Percentiles rank a stretch among this genome's conserved stretches.
Conservation (phyloP, 2,113 vertebrate species). For the Nycticebus coucang region DNA sequence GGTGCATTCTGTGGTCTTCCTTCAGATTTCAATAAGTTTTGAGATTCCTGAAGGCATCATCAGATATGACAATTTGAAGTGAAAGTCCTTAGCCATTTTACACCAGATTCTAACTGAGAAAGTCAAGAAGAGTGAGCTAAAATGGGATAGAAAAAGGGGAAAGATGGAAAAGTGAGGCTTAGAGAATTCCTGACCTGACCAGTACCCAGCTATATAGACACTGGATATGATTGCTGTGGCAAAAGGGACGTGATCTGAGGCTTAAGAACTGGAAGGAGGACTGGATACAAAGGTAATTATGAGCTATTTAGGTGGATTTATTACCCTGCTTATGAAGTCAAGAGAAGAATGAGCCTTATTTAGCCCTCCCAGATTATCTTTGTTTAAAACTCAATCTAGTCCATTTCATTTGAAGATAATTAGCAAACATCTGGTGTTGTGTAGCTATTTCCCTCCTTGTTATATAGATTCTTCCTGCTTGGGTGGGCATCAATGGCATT, state of each 20-base stretch:
- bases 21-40: neutral
- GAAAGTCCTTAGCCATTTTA: neutral
- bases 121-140: neutral
- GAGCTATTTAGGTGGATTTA: neutral
- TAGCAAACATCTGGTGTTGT: slow-evolving; percentile 60
- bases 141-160: too few species aligned
- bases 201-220: neutral
- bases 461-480: slow-evolving; percentile 45
- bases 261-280: neutral
- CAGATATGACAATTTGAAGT: neutral
- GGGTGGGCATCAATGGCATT: slow-evolving; percentile 4
- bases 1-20: neutral
- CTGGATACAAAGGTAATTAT: neutral
- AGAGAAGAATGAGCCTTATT: slow-evolving; percentile 23
- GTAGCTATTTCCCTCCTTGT: neutral
- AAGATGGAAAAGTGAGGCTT: neutral
- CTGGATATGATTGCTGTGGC: neutral
- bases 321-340: neutral
- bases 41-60: neutral
- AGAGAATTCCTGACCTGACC: neutral
- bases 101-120: neutral
- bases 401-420: slow-evolving; percentile 76
- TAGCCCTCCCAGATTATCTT: slow-evolving; percentile 41
- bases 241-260: neutral
- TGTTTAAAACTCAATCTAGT: slow-evolving; percentile 63